phyloP scores from a whole-genome alignment of 2,113 vertebrate genomes.

The Dipodomys stephensi region DNA sequence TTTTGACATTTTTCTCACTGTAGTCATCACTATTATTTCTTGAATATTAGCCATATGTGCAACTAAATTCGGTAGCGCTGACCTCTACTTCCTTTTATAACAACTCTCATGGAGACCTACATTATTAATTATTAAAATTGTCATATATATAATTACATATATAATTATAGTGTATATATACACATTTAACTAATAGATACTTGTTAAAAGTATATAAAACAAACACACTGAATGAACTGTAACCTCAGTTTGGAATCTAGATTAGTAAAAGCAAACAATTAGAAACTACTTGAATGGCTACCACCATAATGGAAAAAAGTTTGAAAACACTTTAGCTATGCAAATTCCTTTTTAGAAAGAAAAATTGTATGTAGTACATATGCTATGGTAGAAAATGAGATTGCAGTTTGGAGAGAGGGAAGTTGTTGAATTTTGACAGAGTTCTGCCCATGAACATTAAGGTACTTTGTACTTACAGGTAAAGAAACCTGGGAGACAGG shows the following conservation, averaged over 20 bases:
- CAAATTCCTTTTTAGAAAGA: constrained; percentile 7
- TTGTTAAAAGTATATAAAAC: too few relatives aligned
- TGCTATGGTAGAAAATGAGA: neutral
- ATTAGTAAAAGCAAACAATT: neutral
- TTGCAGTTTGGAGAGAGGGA: fast-evolving
- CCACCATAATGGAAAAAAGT: neutral
- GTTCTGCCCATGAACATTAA: neutral
- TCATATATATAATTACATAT: too few relatives aligned
- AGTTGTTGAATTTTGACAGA: neutral
- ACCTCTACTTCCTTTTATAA: neutral
- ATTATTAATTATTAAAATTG: neutral
- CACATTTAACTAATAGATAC: too few relatives aligned
- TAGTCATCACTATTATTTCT: neutral
- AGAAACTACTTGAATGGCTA: neutral
- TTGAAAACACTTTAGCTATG: neutral
- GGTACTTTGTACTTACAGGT: neutral
- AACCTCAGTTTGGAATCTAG: neutral
- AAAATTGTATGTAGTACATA: neutral
- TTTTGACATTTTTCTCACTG: neutral
- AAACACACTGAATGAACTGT: neutral
- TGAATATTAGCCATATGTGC: neutral
- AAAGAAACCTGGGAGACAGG: neutral
- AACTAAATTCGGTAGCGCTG: neutral
- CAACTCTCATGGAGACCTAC: neutral
- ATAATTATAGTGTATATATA: too few relatives aligned